These are phyloP conservation scores for Amblyteles armatorius DNA, from an alignment of 2,888 invertebrate genomes.

Conservation along the genomic window DNA sequence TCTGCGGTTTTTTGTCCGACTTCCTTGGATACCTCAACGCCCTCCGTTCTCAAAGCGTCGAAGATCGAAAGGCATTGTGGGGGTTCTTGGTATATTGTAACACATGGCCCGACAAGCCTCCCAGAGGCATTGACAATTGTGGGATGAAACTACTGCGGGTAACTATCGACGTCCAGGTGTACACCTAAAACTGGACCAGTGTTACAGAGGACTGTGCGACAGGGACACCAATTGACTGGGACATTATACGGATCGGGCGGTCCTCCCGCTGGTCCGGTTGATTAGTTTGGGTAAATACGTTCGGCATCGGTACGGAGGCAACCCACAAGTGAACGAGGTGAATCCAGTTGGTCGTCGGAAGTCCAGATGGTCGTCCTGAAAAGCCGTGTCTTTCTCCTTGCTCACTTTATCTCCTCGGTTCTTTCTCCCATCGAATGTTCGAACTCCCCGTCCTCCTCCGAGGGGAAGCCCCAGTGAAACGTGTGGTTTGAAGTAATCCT, in stretches of 20 bases:
- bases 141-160: neutral
- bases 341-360: conserved; percentile 3
- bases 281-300: conserved; percentile 49
- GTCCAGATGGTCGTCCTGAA: conserved; percentile 48
- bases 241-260: conserved; percentile 11
- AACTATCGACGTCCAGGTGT: conserved; percentile 21
- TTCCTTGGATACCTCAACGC: no score
- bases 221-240: neutral
- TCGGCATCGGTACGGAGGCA: conserved; percentile 14
- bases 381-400: conserved; percentile 33
- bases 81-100: conserved; percentile 1
- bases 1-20: neutral
- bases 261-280: conserved; percentile 21
- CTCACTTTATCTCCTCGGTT: conserved; percentile 10
- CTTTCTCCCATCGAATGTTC: conserved; percentile 17
- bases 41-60: no score
- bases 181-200: conserved; percentile 3
- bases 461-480: conserved; percentile 15
- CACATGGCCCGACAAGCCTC: conserved; percentile 5
- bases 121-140: conserved; percentile 22
- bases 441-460: conserved; percentile 14
- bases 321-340: conserved; percentile 20
- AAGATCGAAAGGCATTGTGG: neutral
- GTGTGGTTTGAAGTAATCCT: conserved; percentile 64
- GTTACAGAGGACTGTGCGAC: conserved; percentile 13